phyloP scores from a whole-genome alignment of 2,888 invertebrate genomes.

The Netelia melanura region DNA sequence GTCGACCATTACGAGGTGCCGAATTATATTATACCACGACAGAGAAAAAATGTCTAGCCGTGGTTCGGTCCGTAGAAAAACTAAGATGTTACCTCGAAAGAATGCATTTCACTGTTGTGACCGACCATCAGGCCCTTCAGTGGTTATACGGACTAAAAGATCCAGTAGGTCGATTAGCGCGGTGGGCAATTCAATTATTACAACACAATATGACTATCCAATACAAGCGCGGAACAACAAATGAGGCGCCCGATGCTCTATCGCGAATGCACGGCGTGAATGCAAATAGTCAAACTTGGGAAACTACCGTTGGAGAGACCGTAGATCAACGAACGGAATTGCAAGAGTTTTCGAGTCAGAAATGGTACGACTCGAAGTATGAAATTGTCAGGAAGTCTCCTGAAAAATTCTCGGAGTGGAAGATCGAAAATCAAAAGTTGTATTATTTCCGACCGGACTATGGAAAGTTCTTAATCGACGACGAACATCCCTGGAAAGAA shows the following conservation, averaged over 20 bases:
- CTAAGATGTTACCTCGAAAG: neutral
- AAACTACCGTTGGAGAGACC: constrained; percentile 14
- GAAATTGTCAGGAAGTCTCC: constrained; percentile 28
- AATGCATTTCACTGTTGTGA: neutral
- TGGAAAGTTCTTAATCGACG: constrained; percentile 12
- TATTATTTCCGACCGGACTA: constrained; percentile 37
- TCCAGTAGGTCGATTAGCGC: neutral
- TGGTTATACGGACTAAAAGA: neutral
- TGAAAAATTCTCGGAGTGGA: constrained; percentile 51
- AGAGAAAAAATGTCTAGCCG: neutral
- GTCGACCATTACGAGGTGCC: neutral
- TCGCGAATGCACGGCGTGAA: constrained; percentile 54
- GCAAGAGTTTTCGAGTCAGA: constrained; percentile 8
- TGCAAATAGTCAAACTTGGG: constrained; percentile 48
- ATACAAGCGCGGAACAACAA: constrained; percentile 2
- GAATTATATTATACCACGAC: constrained; percentile 1
- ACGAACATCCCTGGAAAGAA: constrained; percentile 55
- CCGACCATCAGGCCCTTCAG: neutral
- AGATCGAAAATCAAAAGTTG: constrained; percentile 28
- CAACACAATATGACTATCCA: constrained; percentile 1
- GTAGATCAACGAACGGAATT: constrained; percentile 12
- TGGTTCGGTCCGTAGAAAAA: neutral
- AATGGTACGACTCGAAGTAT: constrained; percentile 57
- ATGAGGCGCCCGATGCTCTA: constrained; percentile 56
- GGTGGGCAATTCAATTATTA: constrained; percentile 4